These are phyloP conservation scores for Atlantisia rogersi DNA, from an alignment of 2,113 vertebrate species.

Conservation along the genomic window DNA sequence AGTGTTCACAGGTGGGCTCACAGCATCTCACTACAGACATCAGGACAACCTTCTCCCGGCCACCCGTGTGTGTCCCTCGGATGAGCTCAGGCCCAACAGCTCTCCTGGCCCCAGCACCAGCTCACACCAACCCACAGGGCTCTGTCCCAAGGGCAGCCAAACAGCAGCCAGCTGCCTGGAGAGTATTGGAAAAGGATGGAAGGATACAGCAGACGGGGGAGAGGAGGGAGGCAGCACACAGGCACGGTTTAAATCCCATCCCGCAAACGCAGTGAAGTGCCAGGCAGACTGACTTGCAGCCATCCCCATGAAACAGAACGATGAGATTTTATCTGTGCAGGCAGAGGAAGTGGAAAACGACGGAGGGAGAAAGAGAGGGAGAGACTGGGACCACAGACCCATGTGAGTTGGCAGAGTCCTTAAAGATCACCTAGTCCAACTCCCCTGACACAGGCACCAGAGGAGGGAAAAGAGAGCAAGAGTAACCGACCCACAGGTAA, in stretches of 20 bases:
- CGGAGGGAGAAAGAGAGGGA: neutral
- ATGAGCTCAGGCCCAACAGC: fast-evolving
- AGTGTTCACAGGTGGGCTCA: fast-evolving
- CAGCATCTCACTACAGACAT: fast-evolving
- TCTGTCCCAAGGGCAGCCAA: neutral
- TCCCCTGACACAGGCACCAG: neutral
- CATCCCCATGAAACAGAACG: fast-evolving
- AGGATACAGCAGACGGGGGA: too few species aligned
- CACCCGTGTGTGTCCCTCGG: neutral
- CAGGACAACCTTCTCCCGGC: fast-evolving
- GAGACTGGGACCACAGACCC: fast-evolving
- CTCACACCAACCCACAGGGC: neutral
- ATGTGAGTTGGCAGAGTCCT: neutral
- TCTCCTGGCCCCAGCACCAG: fast-evolving
- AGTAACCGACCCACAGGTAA: neutral
- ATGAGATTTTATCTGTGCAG: neutral
- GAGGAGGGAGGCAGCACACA: too few species aligned
- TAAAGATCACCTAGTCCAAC: neutral
- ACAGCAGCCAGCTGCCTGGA: neutral
- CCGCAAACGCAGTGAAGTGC: neutral
- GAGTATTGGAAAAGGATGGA: too few species aligned
- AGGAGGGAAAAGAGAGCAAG: neutral
- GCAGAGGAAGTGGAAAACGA: neutral
- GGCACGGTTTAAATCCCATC: neutral
- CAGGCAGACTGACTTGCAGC: neutral